phyloP scores from a whole-genome alignment of 2,888 invertebrate genomes.

The Carabus problematicus region DNA sequence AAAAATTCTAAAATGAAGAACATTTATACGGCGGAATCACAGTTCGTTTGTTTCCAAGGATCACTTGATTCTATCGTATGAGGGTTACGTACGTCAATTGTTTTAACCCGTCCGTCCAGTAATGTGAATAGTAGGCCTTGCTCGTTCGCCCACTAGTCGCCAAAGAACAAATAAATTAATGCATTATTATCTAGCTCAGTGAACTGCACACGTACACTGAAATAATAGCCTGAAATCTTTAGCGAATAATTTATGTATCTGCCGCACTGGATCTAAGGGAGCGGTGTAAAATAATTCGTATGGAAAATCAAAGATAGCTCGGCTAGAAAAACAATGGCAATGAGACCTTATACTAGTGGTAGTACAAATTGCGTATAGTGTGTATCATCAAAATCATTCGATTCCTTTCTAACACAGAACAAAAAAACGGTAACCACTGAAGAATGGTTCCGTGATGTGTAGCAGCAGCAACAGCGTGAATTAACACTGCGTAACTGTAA shows the following conservation, averaged over 20 bases:
- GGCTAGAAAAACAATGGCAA: constrained; percentile 16
- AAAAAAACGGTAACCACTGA: constrained; percentile 36
- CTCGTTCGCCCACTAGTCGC: constrained; percentile 16
- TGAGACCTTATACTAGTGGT: no score
- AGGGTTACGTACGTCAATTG: constrained; percentile 6
- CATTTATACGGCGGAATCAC: neutral
- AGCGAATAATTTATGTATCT: no score
- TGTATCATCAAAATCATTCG: no score
- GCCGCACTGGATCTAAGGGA: no score
- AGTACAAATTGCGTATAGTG: no score
- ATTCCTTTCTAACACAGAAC: neutral
- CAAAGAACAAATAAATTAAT: constrained; percentile 12
- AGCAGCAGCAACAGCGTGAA: neutral
- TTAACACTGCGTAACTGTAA: constrained; percentile 23
- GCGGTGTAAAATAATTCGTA: no score
- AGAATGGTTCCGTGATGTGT: constrained; percentile 20
- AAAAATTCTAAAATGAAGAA: neutral
- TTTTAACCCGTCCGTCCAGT: constrained; percentile 11
- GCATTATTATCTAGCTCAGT: constrained; percentile 21
- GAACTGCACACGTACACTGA: constrained; percentile 7
- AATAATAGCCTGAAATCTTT: no score
- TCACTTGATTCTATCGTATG: no score
- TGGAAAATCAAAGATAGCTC: no score
- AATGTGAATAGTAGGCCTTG: neutral
- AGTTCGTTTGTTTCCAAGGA: neutral